A percentile compares a stretch with the other conserved stretches of the same genome.
These are phyloP conservation scores for Sitodiplosis mosellana DNA, from an alignment of 1,140 invertebrate genomes.

Conservation along the genomic window DNA sequence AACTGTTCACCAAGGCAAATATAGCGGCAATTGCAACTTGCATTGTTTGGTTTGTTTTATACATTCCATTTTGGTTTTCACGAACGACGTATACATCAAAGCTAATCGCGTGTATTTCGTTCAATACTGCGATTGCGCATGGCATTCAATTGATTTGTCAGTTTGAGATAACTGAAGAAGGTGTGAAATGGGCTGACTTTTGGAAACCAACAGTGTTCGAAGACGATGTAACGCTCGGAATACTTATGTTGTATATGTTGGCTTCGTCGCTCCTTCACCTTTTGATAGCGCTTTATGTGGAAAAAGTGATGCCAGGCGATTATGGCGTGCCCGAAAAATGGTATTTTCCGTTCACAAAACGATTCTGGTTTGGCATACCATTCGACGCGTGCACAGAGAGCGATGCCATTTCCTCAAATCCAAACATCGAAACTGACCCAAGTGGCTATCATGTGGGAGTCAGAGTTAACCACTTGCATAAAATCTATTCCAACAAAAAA, in stretches of 20 bases:
- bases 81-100: conserved; percentile 30
- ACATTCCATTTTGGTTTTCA: conserved; percentile 19
- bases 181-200: conserved; percentile 46
- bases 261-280: conserved; percentile 44
- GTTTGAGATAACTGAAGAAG: conserved; percentile 43
- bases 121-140: conserved; percentile 50
- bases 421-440: conserved; percentile 36
- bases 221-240: conserved; percentile 46
- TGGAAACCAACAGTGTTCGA: conserved; percentile 43
- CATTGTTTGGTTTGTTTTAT: conserved; percentile 50
- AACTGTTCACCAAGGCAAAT: conserved; percentile 37
- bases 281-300: conserved; percentile 49
- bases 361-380: conserved; percentile 26
- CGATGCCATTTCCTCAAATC: background rate
- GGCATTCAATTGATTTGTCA: conserved; percentile 42
- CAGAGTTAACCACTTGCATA: conserved; percentile 39
- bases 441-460: conserved; percentile 34
- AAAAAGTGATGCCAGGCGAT: conserved; percentile 50
- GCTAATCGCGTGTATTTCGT: conserved; percentile 34
- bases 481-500: conserved; percentile 13
- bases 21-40: conserved; percentile 38
- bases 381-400: background rate
- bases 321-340: conserved; percentile 49
- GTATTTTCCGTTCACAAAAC: conserved; percentile 52
- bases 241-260: conserved; percentile 44